Evolutionary conservation across 2,113 vertebrate species (phyloP).

Genomic region (Otus sunia): DNA sequence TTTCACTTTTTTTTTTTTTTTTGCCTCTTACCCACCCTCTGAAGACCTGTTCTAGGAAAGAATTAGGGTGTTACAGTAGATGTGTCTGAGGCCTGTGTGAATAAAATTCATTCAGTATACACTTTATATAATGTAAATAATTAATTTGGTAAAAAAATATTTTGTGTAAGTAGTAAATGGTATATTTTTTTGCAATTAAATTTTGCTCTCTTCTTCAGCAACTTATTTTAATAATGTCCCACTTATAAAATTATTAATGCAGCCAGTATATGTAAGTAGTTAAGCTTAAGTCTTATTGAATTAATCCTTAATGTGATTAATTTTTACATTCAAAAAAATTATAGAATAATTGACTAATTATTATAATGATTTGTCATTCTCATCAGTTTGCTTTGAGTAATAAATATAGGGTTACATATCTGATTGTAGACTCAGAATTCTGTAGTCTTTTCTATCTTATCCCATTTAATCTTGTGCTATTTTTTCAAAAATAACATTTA

Average conservation of each 20-base stretch:
- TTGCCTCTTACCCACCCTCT: background rate
- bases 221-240: background rate
- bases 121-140: background rate
- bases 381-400: background rate
- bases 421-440: background rate
- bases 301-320: slow-evolving; percentile 9
- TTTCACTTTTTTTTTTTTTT: background rate
- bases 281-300: background rate
- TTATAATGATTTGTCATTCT: background rate
- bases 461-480: background rate
- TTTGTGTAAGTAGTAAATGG: background rate
- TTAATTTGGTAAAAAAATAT: background rate
- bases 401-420: background rate
- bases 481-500: background rate
- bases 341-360: background rate
- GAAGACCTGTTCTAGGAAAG: background rate
- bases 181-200: background rate
- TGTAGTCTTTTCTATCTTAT: background rate
- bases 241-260: slow-evolving; percentile 11
- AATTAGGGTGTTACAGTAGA: background rate
- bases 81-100: background rate
- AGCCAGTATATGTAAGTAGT: background rate
- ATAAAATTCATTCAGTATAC: background rate
- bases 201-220: background rate
- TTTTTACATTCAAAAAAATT: slow-evolving; percentile 7